A percentile compares a stretch with the other conserved stretches of the same genome.
phyloP scores from a whole-genome alignment of 2,113 vertebrate species.

The Campylomormyrus numenius region DNA sequence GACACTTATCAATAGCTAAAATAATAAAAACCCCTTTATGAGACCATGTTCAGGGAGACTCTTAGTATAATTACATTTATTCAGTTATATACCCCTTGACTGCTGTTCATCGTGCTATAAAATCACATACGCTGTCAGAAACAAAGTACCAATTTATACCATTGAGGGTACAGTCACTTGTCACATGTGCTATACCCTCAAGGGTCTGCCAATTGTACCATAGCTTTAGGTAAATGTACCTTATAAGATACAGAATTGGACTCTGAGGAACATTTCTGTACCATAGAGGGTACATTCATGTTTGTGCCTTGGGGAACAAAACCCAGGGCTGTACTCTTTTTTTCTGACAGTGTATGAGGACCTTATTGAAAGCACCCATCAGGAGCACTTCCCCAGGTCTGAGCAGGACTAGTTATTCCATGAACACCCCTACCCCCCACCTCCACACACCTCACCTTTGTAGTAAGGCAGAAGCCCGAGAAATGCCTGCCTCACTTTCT shows the following conservation, averaged over 20 bases:
- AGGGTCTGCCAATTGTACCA: background rate
- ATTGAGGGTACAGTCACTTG: background rate
- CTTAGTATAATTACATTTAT: background rate
- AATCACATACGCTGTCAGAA: background rate
- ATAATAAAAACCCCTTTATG: background rate
- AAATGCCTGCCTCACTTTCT: constrained; percentile 75
- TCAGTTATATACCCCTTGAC: background rate
- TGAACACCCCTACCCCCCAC: background rate
- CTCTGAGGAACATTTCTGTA: background rate
- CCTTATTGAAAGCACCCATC: background rate
- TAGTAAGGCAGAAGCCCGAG: constrained; percentile 78
- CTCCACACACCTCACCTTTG: constrained; percentile 61
- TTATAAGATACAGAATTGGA: background rate
- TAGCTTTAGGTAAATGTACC: background rate
- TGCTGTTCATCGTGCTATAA: background rate
- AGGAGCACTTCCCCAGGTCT: background rate
- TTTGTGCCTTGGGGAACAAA: background rate
- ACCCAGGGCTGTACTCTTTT: background rate
- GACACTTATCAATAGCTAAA: background rate
- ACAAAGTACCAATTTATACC: background rate
- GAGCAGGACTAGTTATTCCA: background rate
- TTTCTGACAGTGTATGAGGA: background rate
- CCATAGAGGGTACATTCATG: background rate
- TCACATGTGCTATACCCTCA: background rate
- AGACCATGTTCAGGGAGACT: background rate